These are phyloP conservation scores for Perizoma affinitatum DNA, from an alignment of 2,888 invertebrate genomes.

Conservation along the genomic window DNA sequence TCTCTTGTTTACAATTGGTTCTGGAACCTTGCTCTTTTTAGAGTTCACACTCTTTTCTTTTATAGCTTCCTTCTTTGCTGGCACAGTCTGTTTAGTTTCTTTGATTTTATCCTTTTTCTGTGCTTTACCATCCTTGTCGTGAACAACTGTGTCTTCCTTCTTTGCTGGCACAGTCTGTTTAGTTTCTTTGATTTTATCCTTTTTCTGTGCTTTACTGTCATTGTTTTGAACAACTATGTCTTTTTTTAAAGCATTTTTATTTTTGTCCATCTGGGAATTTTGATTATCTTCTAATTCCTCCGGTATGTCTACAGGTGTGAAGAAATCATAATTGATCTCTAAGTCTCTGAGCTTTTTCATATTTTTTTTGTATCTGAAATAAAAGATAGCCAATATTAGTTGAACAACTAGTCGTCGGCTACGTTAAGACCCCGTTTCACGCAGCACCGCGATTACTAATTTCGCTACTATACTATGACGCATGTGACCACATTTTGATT, in stretches of 20 bases:
- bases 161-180: slow-evolving; percentile 26
- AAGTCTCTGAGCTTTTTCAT: slow-evolving; percentile 72
- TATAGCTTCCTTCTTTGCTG: slow-evolving; percentile 24
- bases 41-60: slow-evolving; percentile 28
- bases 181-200: slow-evolving; percentile 18
- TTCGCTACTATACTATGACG: too few species aligned
- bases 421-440: too few species aligned
- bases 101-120: slow-evolving; percentile 18
- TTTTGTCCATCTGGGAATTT: slow-evolving; percentile 34
- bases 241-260: slow-evolving; percentile 37
- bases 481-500: too few species aligned
- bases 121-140: slow-evolving; percentile 21
- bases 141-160: slow-evolving; percentile 24
- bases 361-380: slow-evolving; percentile 67
- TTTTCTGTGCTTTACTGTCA: slow-evolving; percentile 21
- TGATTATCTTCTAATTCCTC: slow-evolving; percentile 49
- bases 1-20: slow-evolving; percentile 42
- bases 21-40: slow-evolving; percentile 30
- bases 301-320: slow-evolving; percentile 79
- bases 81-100: slow-evolving; percentile 19
- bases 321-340: slow-evolving; percentile 81
- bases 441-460: too few species aligned
- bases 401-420: too few species aligned
- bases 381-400: slow-evolving; percentile 1
- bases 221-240: slow-evolving; percentile 18